phyloP scores from a whole-genome alignment of 2,888 invertebrate genomes.

The Drosophila sordidapex region DNA sequence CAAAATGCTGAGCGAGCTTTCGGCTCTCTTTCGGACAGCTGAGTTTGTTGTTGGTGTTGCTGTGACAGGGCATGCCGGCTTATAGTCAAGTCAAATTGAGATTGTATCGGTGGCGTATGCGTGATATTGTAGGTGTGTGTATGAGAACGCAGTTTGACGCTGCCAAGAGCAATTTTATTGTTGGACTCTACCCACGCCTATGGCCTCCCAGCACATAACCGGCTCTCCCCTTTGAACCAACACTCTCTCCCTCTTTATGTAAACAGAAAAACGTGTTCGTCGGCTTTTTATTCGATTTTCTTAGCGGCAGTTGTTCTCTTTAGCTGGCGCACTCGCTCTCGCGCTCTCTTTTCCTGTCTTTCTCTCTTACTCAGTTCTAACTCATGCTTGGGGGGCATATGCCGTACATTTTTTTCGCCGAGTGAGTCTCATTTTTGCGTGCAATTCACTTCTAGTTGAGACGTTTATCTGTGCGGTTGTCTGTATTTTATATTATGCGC shows the following conservation, averaged over 20 bases:
- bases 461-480: constrained; percentile 80
- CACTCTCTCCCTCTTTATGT: constrained; percentile 11
- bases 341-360: constrained; percentile 11
- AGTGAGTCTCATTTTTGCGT: constrained; percentile 31
- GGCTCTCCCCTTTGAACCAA: neutral
- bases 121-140: constrained; percentile 35
- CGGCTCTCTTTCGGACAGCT: constrained; percentile 49
- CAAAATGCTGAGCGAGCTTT: constrained; percentile 51
- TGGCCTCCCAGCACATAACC: constrained; percentile 28
- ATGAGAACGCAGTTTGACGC: constrained; percentile 36
- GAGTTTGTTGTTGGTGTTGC: constrained; percentile 58
- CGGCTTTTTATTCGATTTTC: constrained; percentile 16
- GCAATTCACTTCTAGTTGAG: constrained; percentile 81
- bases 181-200: constrained; percentile 56
- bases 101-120: constrained; percentile 53
- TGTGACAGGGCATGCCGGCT: constrained; percentile 56
- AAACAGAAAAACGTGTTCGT: constrained; percentile 41
- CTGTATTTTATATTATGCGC: constrained; percentile 54
- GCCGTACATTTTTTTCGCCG: constrained; percentile 30
- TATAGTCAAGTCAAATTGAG: constrained; percentile 24
- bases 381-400: constrained; percentile 59
- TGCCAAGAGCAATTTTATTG: constrained; percentile 20
- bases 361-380: constrained; percentile 58
- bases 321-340: constrained; percentile 9
- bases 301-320: constrained; percentile 21